A percentile compares a stretch with the other conserved stretches of the same genome.
phyloP scores from a whole-genome alignment of 2,113 vertebrate species.

The Leucoraja erinaceus region DNA sequence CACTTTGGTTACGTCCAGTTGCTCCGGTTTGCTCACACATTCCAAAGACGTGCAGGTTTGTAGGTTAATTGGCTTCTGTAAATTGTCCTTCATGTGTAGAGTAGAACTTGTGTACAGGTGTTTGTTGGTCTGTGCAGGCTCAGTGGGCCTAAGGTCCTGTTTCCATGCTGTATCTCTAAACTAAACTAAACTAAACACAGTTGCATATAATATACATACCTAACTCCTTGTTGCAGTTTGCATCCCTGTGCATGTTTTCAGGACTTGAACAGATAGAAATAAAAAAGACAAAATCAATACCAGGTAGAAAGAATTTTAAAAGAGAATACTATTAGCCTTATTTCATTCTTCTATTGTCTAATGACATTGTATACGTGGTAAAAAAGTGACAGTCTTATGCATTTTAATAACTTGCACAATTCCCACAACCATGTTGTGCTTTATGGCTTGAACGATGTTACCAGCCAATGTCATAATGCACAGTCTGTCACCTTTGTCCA shows the following conservation, averaged over 20 bases:
- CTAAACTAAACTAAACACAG: background rate
- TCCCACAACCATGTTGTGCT: background rate
- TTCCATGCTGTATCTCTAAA: too few relatives aligned
- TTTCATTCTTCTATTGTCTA: background rate
- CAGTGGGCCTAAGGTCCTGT: too few relatives aligned
- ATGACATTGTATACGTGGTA: too few relatives aligned
- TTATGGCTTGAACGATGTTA: background rate
- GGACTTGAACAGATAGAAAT: background rate
- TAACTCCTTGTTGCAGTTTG: background rate
- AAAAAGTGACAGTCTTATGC: background rate
- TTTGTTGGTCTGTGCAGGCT: too few relatives aligned
- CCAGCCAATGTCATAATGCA: background rate
- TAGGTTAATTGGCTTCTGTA: too few relatives aligned
- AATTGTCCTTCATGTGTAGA: too few relatives aligned
- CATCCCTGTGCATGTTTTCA: background rate
- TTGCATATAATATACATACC: background rate
- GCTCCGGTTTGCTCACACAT: too few relatives aligned
- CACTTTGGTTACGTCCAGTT: too few relatives aligned
- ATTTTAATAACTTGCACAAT: background rate
- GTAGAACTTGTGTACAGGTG: too few relatives aligned
- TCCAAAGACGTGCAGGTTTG: too few relatives aligned
- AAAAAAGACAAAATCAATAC: constrained; percentile 10
- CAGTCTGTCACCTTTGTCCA: background rate
- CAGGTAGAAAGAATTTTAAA: background rate
- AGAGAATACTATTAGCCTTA: background rate